These are phyloP conservation scores for Chrysolina americana DNA, from an alignment of 2,888 invertebrate species.

Conservation along the genomic window DNA sequence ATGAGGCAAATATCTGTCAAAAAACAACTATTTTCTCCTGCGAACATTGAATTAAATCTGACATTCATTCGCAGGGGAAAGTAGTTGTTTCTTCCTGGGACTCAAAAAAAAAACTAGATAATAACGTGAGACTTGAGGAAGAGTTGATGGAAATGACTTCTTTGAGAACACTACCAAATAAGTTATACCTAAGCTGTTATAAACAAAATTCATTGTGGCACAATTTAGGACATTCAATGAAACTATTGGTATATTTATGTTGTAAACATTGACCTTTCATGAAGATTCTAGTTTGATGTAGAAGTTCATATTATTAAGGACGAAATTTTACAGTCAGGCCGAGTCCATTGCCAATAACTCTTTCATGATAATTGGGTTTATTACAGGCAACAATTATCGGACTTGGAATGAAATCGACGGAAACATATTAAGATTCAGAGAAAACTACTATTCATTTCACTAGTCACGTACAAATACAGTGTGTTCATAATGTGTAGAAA, in stretches of 20 bases:
- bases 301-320: background rate
- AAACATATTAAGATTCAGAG: background rate
- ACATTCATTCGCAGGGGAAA: too few relatives aligned
- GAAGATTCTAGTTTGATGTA: background rate
- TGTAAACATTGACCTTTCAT: constrained; percentile 2
- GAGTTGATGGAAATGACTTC: too few relatives aligned
- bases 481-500: too few relatives aligned
- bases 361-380: constrained; percentile 1
- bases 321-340: background rate
- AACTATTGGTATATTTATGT: background rate
- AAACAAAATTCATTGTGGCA: too few relatives aligned
- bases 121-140: too few relatives aligned
- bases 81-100: too few relatives aligned
- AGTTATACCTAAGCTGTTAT: too few relatives aligned
- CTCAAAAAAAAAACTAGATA: too few relatives aligned
- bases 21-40: too few relatives aligned
- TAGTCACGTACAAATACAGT: background rate
- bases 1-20: too few relatives aligned
- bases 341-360: background rate
- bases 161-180: too few relatives aligned
- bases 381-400: background rate
- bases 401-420: background rate
- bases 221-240: background rate
- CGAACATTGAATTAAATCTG: too few relatives aligned
- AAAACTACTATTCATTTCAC: background rate